Evolutionary conservation across 2,113 vertebrate species (phyloP).

Genomic region (Syngnathoides biaculeatus): DNA sequence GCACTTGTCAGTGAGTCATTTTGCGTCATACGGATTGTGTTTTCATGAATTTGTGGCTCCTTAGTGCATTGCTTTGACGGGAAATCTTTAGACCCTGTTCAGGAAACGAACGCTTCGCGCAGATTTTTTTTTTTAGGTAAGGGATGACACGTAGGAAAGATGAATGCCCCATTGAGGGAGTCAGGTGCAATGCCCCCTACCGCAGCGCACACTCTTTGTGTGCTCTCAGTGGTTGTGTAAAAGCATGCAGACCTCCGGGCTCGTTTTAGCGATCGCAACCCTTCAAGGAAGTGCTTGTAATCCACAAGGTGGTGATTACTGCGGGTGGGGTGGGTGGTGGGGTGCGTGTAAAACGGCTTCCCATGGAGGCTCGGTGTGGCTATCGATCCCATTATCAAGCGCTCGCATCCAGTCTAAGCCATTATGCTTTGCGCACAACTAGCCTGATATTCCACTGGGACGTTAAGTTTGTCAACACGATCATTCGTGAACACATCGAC

Average conservation of each 20-base stretch:
- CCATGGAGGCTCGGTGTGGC: conserved; percentile 33
- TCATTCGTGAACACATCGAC: neutral
- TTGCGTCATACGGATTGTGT: conserved; percentile 1
- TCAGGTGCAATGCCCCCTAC: neutral
- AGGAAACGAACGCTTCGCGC: neutral
- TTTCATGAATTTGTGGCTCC: neutral
- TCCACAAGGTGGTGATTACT: conserved; percentile 55
- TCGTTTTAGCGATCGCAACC: conserved; percentile 11
- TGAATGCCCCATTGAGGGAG: conserved; percentile 15
- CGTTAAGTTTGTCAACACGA: conserved; percentile 11
- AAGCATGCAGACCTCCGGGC: conserved; percentile 8
- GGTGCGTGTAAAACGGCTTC: conserved; percentile 18
- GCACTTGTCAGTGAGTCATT: conserved; percentile 29
- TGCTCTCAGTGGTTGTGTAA: conserved; percentile 56
- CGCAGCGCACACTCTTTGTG: conserved; percentile 6
- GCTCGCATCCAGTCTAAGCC: conserved; percentile 1
- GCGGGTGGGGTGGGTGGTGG: conserved; percentile 27
- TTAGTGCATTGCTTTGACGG: neutral
- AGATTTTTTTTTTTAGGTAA: neutral
- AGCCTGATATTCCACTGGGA: neutral
- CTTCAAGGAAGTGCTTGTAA: conserved; percentile 37
- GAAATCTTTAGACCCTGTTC: neutral
- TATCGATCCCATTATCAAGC: conserved; percentile 39
- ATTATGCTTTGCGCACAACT: neutral
- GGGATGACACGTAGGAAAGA: neutral